phyloP scores from a whole-genome alignment of 2,888 invertebrate genomes.

The Apotomis betuletana region DNA sequence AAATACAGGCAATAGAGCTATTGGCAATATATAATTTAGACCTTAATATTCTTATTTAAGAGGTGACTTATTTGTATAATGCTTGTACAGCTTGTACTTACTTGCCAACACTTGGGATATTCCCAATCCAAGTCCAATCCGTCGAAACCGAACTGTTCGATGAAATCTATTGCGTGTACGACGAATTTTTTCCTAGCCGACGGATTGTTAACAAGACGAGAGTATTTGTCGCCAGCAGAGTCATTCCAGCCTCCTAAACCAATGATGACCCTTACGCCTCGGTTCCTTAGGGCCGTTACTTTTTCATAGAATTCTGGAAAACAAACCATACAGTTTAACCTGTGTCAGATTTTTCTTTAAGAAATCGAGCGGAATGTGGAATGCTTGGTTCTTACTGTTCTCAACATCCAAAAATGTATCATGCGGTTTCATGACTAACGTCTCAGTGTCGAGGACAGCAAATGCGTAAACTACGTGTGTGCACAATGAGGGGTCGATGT shows the following conservation, averaged over 20 bases:
- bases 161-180: slow-evolving; percentile 89
- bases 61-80: neutral
- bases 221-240: slow-evolving; percentile 95
- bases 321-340: neutral
- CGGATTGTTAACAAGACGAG: slow-evolving; percentile 89
- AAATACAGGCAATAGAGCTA: no score
- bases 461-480: slow-evolving; percentile 97
- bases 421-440: slow-evolving; percentile 91
- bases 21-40: no score
- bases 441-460: slow-evolving; percentile 91
- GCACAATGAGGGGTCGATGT: slow-evolving; percentile 93
- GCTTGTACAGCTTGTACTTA: slow-evolving; percentile 51
- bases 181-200: slow-evolving; percentile 89
- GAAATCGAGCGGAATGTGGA: neutral
- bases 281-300: slow-evolving; percentile 88
- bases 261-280: slow-evolving; percentile 91
- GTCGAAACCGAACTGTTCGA: slow-evolving; percentile 92
- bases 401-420: slow-evolving; percentile 95
- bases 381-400: slow-evolving; percentile 85
- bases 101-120: slow-evolving; percentile 96
- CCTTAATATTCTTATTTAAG: neutral
- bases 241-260: slow-evolving; percentile 98
- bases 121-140: slow-evolving; percentile 98
- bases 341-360: no score
- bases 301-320: slow-evolving; percentile 92